phyloP scores from a whole-genome alignment of 2,113 vertebrate genomes.

The Leptobrachium leishanense region DNA sequence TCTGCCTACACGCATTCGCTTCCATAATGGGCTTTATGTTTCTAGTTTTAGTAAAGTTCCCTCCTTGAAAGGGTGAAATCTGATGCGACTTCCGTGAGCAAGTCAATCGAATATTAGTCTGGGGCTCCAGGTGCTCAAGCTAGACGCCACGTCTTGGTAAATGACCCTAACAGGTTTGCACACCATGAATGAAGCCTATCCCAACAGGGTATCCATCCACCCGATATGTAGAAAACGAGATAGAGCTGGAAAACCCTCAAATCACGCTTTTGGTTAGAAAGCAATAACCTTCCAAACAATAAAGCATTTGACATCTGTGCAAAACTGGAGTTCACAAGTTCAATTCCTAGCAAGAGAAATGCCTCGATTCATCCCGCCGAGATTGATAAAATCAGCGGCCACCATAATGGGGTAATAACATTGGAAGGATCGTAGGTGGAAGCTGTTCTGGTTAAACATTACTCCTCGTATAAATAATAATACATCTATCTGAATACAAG shows the following conservation, averaged over 20 bases:
- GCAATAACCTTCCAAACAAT: not conserved
- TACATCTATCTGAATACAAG: not conserved
- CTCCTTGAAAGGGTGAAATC: not conserved
- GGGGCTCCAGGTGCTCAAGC: not conserved
- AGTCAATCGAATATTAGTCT: not conserved
- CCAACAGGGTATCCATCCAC: not conserved
- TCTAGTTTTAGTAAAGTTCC: not conserved
- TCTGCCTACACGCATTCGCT: not conserved
- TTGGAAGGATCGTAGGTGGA: not conserved
- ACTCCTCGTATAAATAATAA: not conserved
- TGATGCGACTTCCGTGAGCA: not conserved
- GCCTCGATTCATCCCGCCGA: not conserved
- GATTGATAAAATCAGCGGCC: not conserved
- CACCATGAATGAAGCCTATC: not conserved
- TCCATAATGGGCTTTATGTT: not conserved
- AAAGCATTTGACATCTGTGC: not conserved
- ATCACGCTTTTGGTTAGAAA: not conserved
- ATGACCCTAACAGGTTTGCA: not conserved
- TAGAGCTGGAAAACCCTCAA: not conserved
- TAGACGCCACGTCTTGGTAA: no score
- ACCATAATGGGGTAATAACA: not conserved
- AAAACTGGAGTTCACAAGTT: not conserved
- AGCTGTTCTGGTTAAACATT: not conserved
- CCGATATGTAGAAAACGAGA: not conserved
- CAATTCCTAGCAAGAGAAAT: not conserved